Evolutionary conservation across 2,797 vertebrate species (phyloP), one percentile per base, ranked within the genome.

Genomic region (Aphelocoma californica): DNA sequence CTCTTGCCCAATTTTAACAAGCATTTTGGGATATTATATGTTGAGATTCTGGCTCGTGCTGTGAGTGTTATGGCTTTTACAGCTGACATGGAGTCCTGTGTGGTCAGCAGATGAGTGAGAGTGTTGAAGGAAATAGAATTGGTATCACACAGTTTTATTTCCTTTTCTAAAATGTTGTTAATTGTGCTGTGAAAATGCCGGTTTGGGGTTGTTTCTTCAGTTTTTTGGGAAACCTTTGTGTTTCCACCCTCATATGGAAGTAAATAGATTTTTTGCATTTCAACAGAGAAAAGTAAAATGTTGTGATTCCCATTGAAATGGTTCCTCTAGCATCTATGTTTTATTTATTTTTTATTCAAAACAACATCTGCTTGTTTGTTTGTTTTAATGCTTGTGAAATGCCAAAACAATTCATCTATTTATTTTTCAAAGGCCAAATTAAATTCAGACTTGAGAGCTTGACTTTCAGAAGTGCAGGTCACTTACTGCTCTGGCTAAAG

Each of bases 311-410:
- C n/a, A 56, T 2, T 66, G 44, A 85, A 91, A 82, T 73, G 10
- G 56, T 92, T 89, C 56, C 12, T 82, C 74, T 82, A 38, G n/a
- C 64, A 40, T 42, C 56, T 78, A 83, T 92, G 62, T 73, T 93
- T 94, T 93, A 77, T 92, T 94, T 95, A 81, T 64, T 91, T 96
- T 91, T 79, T 61, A 81, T 84, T 95, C 74, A 92, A 93, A 96
- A 87, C 74, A 92, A 84, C 86, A 91, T 91, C 91, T 92, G 91
- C 70, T 93, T 96, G 84, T 96, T 96, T 96, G 61, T 82, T 96
- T 96, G 69, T 74, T 85, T 89, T 79, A 93, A 50, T 66, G 66
- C 28, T 72, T 61, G 62, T 45, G 40, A 93, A 87, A 48, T 92
- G 92, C 71, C 79, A 95, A 94, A 93, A 91, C 45, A 94, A 91